phyloP scores from a whole-genome alignment of 1,140 invertebrate genomes.

The Phymorhynchus buccinoides region DNA sequence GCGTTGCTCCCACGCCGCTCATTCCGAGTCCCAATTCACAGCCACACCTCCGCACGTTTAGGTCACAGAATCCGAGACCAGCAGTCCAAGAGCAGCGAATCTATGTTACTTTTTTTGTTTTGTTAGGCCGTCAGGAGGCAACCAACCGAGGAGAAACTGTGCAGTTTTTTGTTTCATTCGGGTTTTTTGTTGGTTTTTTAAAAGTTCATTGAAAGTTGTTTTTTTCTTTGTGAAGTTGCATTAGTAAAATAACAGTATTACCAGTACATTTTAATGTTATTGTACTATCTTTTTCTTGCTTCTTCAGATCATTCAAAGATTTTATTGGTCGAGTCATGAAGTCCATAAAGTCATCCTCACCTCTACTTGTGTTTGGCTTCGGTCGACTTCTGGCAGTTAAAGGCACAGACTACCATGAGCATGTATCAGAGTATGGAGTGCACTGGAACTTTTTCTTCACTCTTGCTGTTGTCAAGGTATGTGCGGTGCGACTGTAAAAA shows the following conservation, averaged over 20 bases:
- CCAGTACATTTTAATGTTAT: too few relatives aligned
- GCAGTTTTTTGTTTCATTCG: too few relatives aligned
- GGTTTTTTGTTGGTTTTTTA: too few relatives aligned
- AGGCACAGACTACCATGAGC: slow-evolving; percentile 84
- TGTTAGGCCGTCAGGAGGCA: not conserved
- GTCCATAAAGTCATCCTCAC: slow-evolving; percentile 53
- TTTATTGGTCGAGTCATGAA: slow-evolving; percentile 38
- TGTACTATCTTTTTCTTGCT: slow-evolving; percentile 30
- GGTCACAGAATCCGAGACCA: too few relatives aligned
- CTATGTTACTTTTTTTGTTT: not conserved
- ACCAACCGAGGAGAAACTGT: too few relatives aligned
- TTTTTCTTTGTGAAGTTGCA: too few relatives aligned
- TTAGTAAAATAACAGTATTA: too few relatives aligned
- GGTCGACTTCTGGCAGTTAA: slow-evolving; percentile 76
- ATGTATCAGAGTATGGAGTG: slow-evolving; percentile 92
- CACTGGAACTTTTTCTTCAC: slow-evolving; percentile 99
- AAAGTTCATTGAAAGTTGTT: not conserved
- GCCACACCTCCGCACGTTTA: too few relatives aligned
- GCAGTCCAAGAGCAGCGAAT: too few relatives aligned
- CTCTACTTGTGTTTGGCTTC: slow-evolving; percentile 79
- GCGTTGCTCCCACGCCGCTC: too few relatives aligned
- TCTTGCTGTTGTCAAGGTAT: slow-evolving; percentile 84
- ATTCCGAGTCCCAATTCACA: too few relatives aligned
- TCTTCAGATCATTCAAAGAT: slow-evolving; percentile 23
- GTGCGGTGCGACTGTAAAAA: not conserved